Base-by-base conservation (phyloP, 2,113 vertebrate genomes). In the Hippopotamus amphibius region DNA sequence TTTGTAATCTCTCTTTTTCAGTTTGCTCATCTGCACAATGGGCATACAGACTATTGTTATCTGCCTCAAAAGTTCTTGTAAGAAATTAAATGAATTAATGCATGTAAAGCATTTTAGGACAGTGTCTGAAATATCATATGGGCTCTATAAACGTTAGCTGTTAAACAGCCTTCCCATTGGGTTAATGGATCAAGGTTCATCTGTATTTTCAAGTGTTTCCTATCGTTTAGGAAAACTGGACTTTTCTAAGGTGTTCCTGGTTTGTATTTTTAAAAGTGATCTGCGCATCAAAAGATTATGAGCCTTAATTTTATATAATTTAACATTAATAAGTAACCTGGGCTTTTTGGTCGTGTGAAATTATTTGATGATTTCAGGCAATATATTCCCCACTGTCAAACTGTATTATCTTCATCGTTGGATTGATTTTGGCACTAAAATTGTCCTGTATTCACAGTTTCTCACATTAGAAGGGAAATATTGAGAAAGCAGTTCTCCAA, bases 271-370 rank as follows among this genome's bases (percentile, higher is more conserved):
- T 66, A 71, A 81, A 71, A 46, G 4, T 33, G 15, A 88, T 80
- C 5, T 63, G 11, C 63, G 10, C 19, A 48, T 83, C 48, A 48
- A 61, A 83, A 63, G 30, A 81, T 43, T 19, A 2, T 86, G 22
- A 96, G 19, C 41, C 41, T 93, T 43, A 50, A 61, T 68, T 80
- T 79, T 90, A 53, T 61, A 33, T 88, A 74, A 61, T 93, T 87
- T 88, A 50, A 59, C 77, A 71, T 71, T 96, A 91, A 86, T 68
- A 89, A 90, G 50, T 95, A 74, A 79, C 26, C 2, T 30, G 6
- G 37, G 10, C 33, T 81, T 6, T 87, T 81, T 46, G 19, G 46
- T 92, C 66, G 24, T 79, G 37, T 93, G 48, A 96, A 90, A 90
- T 77, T 76, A 57, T 74, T 66, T 87, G 65, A 69, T 48, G 53